Conservation (phyloP, 2,888 invertebrate genomes). For the Euphydryas editha region DNA sequence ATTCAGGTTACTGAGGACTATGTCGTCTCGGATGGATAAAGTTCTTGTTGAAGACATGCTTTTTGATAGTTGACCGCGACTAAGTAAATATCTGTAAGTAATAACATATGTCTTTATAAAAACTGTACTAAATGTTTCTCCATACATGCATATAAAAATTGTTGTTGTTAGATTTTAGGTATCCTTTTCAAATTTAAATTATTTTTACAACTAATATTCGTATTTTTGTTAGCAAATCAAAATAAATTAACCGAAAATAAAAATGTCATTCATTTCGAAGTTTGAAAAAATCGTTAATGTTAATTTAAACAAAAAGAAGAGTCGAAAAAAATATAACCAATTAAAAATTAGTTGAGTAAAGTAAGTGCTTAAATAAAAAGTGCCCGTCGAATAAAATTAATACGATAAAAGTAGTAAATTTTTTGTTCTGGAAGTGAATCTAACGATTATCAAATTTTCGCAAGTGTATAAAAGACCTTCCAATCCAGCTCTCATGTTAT, state of each 20-base stretch:
- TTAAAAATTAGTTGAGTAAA: too few species aligned
- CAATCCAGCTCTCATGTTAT: conserved; percentile 11
- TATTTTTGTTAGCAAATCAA: too few species aligned
- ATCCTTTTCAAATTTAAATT: too few species aligned
- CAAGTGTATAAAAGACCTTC: background rate
- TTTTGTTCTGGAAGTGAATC: background rate
- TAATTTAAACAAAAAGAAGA: too few species aligned
- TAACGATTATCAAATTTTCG: background rate
- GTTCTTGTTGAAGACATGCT: conserved; percentile 41
- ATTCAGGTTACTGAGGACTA: conserved; percentile 32
- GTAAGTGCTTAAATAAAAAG: too few species aligned
- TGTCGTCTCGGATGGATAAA: conserved; percentile 37
- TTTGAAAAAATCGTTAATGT: too few species aligned
- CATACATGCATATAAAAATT: background rate
- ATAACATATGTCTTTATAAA: background rate
- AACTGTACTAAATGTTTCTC: background rate
- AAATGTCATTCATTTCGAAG: too few species aligned
- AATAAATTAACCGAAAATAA: too few species aligned
- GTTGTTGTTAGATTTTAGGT: too few species aligned
- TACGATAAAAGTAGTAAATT: background rate
- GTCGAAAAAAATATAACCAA: too few species aligned
- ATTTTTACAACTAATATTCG: too few species aligned
- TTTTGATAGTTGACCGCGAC: conserved; percentile 37
- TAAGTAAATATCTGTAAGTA: conserved; percentile 39
- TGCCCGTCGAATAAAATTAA: too few species aligned